phyloP scores from a whole-genome alignment of 1,140 invertebrate genomes.

The Drosophila baimaii region DNA sequence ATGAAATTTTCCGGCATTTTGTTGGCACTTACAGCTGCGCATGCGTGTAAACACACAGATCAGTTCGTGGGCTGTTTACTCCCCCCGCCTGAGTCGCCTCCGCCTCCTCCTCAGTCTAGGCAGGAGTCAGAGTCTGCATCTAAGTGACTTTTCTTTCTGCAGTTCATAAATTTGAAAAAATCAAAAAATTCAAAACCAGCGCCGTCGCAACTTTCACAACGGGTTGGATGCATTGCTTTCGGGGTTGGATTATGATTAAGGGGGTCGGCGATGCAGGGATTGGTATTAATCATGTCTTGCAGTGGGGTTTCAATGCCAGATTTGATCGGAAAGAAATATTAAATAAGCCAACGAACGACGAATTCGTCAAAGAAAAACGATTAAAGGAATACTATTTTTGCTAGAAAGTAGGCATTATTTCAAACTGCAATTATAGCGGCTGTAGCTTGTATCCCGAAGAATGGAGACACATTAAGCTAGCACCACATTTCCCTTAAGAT shows the following conservation, averaged over 20 bases:
- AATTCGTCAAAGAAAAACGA: neutral
- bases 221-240: slow-evolving; percentile 26
- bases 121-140: neutral
- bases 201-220: slow-evolving; percentile 52
- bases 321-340: neutral
- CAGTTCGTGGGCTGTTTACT: slow-evolving; percentile 30
- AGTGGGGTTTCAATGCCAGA: slow-evolving; percentile 14
- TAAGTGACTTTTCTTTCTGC: slow-evolving; percentile 23
- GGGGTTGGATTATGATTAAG: slow-evolving; percentile 11
- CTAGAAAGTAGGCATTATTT: neutral
- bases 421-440: neutral
- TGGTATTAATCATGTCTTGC: neutral
- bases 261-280: neutral
- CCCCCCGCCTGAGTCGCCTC: neutral
- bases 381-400: neutral
- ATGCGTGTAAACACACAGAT: slow-evolving; percentile 53
- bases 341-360: too few species aligned
- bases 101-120: neutral
- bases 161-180: slow-evolving; percentile 59
- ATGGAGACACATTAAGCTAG: neutral
- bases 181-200: slow-evolving; percentile 27
- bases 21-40: slow-evolving; percentile 58
- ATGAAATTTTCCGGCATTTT: slow-evolving; percentile 66
- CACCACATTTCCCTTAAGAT: neutral
- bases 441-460: neutral